phyloP scores from a whole-genome alignment of 2,113 vertebrate genomes.

The Mungos mungo region DNA sequence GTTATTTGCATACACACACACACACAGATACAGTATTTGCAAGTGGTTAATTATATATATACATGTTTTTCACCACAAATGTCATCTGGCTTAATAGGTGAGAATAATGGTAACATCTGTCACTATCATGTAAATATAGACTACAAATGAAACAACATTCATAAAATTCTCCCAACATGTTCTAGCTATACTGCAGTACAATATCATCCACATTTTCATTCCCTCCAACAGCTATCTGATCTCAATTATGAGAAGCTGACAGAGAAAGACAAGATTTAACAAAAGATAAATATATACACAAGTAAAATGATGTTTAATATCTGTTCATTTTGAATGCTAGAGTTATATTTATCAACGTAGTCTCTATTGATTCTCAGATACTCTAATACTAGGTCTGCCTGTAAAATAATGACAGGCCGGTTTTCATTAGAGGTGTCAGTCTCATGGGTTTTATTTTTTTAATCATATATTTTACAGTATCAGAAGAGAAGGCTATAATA shows the following conservation, averaged over 20 bases:
- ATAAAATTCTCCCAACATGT: not conserved
- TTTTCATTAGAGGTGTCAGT: not conserved
- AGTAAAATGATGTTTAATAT: not conserved
- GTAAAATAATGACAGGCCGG: conserved; percentile 16
- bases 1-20: too few species aligned
- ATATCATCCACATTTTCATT: not conserved
- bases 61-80: not conserved
- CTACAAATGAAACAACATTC: not conserved
- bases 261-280: conserved; percentile 33
- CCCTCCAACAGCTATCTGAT: not conserved
- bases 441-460: not conserved
- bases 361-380: conserved; percentile 6
- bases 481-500: not conserved
- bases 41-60: not conserved
- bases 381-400: conserved; percentile 31
- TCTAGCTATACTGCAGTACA: not conserved
- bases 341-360: not conserved
- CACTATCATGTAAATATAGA: not conserved
- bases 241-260: not conserved
- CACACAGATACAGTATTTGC: not conserved
- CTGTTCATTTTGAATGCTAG: not conserved
- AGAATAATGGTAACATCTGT: not conserved
- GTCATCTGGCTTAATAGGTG: conserved; percentile 9
- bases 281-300: conserved; percentile 53
- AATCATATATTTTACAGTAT: not conserved